Percentiles rank a stretch among this genome's conserved stretches.
Conservation (phyloP, 1,140 invertebrate species). For the Hirudo medicinalis region DNA sequence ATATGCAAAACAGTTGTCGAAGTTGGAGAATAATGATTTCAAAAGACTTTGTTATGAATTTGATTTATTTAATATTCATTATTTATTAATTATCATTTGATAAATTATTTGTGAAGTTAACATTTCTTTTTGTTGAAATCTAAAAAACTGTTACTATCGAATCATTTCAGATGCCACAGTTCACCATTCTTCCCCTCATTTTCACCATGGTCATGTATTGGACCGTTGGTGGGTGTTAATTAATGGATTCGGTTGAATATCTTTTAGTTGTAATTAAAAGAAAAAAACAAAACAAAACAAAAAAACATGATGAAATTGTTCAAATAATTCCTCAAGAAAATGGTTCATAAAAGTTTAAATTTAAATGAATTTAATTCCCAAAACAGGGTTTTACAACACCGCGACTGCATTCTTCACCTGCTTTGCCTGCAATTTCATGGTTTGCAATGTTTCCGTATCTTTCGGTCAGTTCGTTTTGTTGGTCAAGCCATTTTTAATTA, state of each 20-base stretch:
- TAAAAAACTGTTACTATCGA: too few relatives aligned
- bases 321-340: too few relatives aligned
- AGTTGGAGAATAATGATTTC: conserved; percentile 33
- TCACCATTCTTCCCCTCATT: conserved; percentile 4
- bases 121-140: too few relatives aligned
- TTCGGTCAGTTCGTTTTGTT: background rate
- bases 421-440: conserved; percentile 11
- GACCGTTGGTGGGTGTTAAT: background rate
- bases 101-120: too few relatives aligned
- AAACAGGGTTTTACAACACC: conserved; percentile 7
- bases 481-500: background rate
- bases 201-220: conserved; percentile 15
- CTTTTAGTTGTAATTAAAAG: too few relatives aligned
- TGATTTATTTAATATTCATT: too few relatives aligned
- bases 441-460: conserved; percentile 16
- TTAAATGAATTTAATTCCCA: background rate
- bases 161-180: conserved; percentile 14
- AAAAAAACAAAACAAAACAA: too few relatives aligned
- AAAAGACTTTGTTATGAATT: too few relatives aligned
- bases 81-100: too few relatives aligned
- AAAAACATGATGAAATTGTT: too few relatives aligned
- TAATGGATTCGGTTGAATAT: background rate
- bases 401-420: conserved; percentile 11
- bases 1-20: conserved; percentile 78
- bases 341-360: too few relatives aligned